Evolutionary conservation across 2,888 invertebrate genomes (phyloP), one percentile per base, ranked within the genome.

Genomic region (Agonopterix arenella): DNA sequence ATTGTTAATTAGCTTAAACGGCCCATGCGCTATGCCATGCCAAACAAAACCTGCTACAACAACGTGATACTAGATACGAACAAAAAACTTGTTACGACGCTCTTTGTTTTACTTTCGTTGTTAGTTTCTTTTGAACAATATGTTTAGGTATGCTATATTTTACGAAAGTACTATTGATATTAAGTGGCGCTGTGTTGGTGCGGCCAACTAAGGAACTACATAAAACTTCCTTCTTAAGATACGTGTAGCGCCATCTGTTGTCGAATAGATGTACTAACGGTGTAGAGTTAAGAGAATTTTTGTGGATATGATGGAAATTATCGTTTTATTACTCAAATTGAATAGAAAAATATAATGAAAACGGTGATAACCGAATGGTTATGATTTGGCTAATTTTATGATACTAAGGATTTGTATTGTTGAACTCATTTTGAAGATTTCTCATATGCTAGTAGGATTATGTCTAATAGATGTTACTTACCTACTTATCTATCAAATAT

Each of bases 1-100:
- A 86, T 88, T 88, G 88, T 88, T 86, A 86, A 88, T 88, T 86
- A 88, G 85, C 80, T 86, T 80, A 83, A 86, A 81, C 85, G 84
- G 81, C 73, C 83, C 82, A 80, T 80, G 76, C 74, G 75, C 80
- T 76, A 70, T 70, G 73, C 76, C 66, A 66, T 68, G 69, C 72
- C 66, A 67, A 70, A 68, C 71, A 66, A 68, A 68, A 64, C 71
- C 62, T 66, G 62, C 60, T 55, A 54, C 57, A 53, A 9, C 44
- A 5, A 44, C 16, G 9, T 54, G 52, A 54, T 51, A 47, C 53
- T 50, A 52, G 47, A 50, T 51, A 45, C 50, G 28, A 16, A 45
- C 51, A 45, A 46, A 16, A 40, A 40, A 38, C 41, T 36, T 48
- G 11, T 10, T 36, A 48, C n/a, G 36, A 4, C 8, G 9, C 18